A percentile compares a stretch with the other conserved stretches of the same genome.
phyloP scores from a whole-genome alignment of 2,888 invertebrate species.

The Agapostemon virescens region DNA sequence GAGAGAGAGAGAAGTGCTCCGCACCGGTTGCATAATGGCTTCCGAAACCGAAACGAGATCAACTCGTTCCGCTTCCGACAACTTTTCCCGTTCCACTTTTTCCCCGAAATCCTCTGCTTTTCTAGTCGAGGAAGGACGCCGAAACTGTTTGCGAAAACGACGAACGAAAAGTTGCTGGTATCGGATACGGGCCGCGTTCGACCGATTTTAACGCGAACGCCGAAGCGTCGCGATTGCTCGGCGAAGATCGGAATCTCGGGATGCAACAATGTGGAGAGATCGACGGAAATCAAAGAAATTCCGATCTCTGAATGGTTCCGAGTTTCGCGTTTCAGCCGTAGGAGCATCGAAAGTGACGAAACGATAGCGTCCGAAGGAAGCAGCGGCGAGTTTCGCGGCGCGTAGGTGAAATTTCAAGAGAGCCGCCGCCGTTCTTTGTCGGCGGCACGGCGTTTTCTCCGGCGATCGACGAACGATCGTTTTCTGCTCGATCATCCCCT shows the following conservation, averaged over 20 bases:
- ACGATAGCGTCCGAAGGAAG: background rate
- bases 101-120: background rate
- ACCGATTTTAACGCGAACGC: too few relatives aligned
- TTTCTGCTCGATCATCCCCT: background rate
- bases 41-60: constrained; percentile 5
- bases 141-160: background rate
- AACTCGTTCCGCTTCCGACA: background rate
- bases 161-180: background rate
- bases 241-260: too few relatives aligned
- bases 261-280: too few relatives aligned
- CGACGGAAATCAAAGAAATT: too few relatives aligned
- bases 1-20: too few relatives aligned
- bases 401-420: constrained; percentile 8
- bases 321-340: too few relatives aligned
- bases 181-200: background rate
- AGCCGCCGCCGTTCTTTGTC: background rate
- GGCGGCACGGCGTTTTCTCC: constrained; percentile 25
- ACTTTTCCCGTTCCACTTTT: background rate
- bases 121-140: background rate
- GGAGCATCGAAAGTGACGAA: constrained; percentile 11
- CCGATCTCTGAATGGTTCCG: too few relatives aligned
- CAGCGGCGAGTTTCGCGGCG: background rate
- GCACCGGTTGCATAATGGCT: constrained; percentile 4
- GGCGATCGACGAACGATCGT: background rate
- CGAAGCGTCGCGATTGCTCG: too few relatives aligned